These are phyloP conservation scores for Pristionchus japonicus DNA, from an alignment of 2,888 invertebrate genomes.

Conservation along the genomic window DNA sequence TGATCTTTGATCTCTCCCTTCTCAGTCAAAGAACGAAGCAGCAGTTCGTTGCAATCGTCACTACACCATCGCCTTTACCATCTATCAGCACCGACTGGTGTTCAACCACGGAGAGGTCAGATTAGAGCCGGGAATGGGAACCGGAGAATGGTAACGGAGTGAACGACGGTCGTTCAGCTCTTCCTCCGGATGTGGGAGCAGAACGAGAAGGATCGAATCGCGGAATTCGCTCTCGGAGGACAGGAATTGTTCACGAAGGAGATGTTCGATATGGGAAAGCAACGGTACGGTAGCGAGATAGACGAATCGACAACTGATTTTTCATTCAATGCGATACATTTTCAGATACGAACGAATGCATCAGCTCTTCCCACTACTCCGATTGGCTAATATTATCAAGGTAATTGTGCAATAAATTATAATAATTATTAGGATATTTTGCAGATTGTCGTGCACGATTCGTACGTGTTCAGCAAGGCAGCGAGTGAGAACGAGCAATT, in stretches of 20 bases:
- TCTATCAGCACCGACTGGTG: constrained; percentile 75
- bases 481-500: constrained; percentile 46
- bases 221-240: constrained; percentile 66
- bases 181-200: constrained; percentile 70
- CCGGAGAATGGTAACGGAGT: background rate
- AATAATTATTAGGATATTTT: background rate
- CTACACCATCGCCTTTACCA: constrained; percentile 50
- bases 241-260: constrained; percentile 61
- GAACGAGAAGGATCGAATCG: constrained; percentile 66
- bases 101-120: constrained; percentile 76
- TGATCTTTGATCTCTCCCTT: background rate
- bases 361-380: background rate
- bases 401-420: constrained; percentile 1
- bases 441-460: constrained; percentile 54
- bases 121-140: no score
- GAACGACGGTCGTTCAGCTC: constrained; percentile 75
- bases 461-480: constrained; percentile 49
- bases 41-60: constrained; percentile 49
- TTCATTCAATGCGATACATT: background rate
- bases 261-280: constrained; percentile 57
- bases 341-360: background rate
- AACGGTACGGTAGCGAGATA: constrained; percentile 47
- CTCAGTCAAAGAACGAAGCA: background rate
- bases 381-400: constrained; percentile 52
- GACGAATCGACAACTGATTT: no score